Base-by-base conservation (phyloP, 2,888 invertebrate genomes). In the Coleophora flavipennella region DNA sequence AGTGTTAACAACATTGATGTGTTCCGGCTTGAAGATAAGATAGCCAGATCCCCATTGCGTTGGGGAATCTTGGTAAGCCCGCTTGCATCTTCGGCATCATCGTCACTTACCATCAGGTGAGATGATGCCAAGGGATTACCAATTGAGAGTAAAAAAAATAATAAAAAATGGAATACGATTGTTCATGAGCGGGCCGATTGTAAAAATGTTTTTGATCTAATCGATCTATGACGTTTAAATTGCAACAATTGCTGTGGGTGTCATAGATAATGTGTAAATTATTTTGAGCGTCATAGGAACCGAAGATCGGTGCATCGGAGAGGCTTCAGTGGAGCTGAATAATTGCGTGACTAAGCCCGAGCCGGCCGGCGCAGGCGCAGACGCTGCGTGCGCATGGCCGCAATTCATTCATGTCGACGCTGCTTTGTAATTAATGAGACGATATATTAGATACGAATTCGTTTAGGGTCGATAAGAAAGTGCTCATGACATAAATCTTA, bases 321-420 rank as follows among this genome's bases (percentile, higher is more conserved):
- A 53, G 49, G 56, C 55, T 58, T 54, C 51, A 52, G 58, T 45
- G 50, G 53, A 60, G 49, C 46, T 51, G 58, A 55, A 67, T 71
- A 71, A 72, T 72, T 67, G 72, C 73, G 69, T 72, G 72, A 71
- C 75, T 69, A 69, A 72, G 59, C 51, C 56, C 52, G 51, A 58
- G 63, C 59, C 61, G 20, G 63, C 59, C 61, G 20, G 20, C 20
- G 62, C 57, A 62, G 61, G 63, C 57, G 59, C 65, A 59, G n/a
- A n/a, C n/a, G n/a, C n/a, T n/a, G n/a, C n/a, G n/a, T n/a, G n/a
- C n/a, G 60, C 65, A 61, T 61, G 51, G 59, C 62, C 58, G 62
- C 70, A 67, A 71, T 67, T 66, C 65, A 65, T 67, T 68, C 64
- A 57, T 57, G 62, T 67, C 64, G 63, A 60, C 54, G 55, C 52